Base-by-base conservation (phyloP, 2,888 invertebrate genomes). In the Cryptus armator region DNA sequence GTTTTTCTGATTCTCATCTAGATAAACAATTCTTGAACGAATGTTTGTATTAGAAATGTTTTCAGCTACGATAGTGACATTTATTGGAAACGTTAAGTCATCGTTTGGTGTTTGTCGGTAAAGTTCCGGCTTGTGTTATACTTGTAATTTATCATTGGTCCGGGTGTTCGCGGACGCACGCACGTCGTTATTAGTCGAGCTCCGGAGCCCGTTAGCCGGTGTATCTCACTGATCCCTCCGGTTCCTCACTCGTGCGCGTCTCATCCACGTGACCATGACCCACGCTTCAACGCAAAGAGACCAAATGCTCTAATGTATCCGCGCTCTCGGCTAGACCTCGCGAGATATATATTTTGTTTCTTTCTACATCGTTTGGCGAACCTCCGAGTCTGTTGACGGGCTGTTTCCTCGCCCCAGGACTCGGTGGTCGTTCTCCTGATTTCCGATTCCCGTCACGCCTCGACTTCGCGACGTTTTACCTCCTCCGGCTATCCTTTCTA, bases 401-500 rank as follows among this genome's bases (percentile, higher is more conserved):
- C 74, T 19, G 67, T 24, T 75, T 64, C 48, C 62, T 78, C 64
- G 78, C 70, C 77, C 46, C 81, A 37, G 76, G 77, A 77, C 62
- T 43, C 59, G 44, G 43, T 48, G 29, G 19, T 62, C 16, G 24
- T 48, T 67, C 48, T 32, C 68, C 16, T 24, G 53, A 83, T 72
- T 80, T 51, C 67, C 76, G 67, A 85, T 83, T 85, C 83, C 64
- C 76, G 80, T 85, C 85, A 83, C 80, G 83, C 83, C 72, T 67
- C 68, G 37, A 19, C 74, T 19, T 46, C 67, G 67, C 64, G 66
- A 83, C 83, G 72, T 79, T 62, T 46, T 59, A 76, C 53, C 46
- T 71, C 81, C 72, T 76, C 62, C 72, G 83, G 67, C 79, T 67
- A 85, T 85, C 80, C 80, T 83, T 85, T 85, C 85, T 85, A 85